Percentiles rank a stretch among this genome's conserved stretches.
phyloP scores from a whole-genome alignment of 2,797 vertebrate genomes.

The Borostomias antarcticus region DNA sequence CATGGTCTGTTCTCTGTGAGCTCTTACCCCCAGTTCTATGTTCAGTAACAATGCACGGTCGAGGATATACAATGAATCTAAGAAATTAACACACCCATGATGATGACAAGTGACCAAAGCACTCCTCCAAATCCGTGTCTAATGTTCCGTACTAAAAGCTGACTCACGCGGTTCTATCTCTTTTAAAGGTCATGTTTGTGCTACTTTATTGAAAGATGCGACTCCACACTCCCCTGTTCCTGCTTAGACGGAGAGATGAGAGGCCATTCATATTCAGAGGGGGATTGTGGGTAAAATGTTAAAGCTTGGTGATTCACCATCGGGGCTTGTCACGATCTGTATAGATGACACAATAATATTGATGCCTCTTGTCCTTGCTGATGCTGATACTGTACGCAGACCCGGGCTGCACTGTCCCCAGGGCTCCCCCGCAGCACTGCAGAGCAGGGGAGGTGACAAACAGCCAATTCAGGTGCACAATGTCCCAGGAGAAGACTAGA shows the following conservation, averaged over 20 bases:
- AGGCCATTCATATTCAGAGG: conserved; percentile 55
- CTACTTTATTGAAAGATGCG: conserved; percentile 12
- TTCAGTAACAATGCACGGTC: too few relatives aligned
- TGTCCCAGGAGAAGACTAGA: conserved; percentile 46
- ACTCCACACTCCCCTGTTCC: conserved; percentile 37
- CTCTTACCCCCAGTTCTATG: too few relatives aligned
- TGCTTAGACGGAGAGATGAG: conserved; percentile 12
- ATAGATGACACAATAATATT: conserved; percentile 71
- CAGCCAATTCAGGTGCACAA: conserved; percentile 51
- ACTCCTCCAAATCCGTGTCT: too few relatives aligned
- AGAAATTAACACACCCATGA: too few relatives aligned
- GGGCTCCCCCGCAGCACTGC: conserved; percentile 51
- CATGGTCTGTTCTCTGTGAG: conserved; percentile 5
- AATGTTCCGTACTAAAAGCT: neutral
- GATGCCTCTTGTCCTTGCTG: conserved; percentile 70
- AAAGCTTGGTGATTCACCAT: conserved; percentile 66
- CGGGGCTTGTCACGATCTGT: conserved; percentile 66
- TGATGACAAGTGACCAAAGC: too few relatives aligned
- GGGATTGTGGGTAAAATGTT: conserved; percentile 39
- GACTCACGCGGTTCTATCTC: conserved; percentile 2
- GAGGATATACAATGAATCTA: too few relatives aligned
- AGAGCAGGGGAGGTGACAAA: conserved; percentile 59
- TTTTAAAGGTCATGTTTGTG: conserved; percentile 7
- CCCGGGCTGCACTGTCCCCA: conserved; percentile 39
- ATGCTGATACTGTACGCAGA: conserved; percentile 60